Conservation (phyloP, 1,140 invertebrate genomes). For the Leptonema lineaticorne region DNA sequence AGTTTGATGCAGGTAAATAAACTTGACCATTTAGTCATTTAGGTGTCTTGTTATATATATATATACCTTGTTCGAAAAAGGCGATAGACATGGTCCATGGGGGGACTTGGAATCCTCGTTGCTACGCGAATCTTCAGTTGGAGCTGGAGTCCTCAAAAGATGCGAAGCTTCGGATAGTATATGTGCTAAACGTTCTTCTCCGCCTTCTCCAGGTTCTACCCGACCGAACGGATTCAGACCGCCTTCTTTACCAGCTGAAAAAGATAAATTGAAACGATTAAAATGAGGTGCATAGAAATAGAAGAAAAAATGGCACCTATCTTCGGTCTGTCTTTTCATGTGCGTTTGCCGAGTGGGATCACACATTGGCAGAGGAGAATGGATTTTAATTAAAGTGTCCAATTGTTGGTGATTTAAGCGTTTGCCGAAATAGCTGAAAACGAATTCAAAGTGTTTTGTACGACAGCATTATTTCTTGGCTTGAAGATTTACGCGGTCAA, state of each 20-base stretch:
- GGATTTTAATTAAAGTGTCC: background rate
- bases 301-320: background rate
- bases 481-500: conserved; percentile 2
- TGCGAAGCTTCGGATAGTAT: conserved; percentile 90
- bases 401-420: background rate
- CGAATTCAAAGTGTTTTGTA: background rate
- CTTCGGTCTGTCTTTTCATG: too few relatives aligned
- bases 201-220: conserved; percentile 76
- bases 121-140: conserved; percentile 66
- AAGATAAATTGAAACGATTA: background rate
- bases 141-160: conserved; percentile 60
- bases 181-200: conserved; percentile 90
- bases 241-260: conserved; percentile 76
- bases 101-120: conserved; percentile 83
- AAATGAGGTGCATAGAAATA: background rate
- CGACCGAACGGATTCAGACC: conserved; percentile 73
- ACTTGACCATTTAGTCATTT: too few relatives aligned
- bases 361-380: background rate
- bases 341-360: too few relatives aligned
- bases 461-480: background rate
- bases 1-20: too few relatives aligned
- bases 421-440: background rate
- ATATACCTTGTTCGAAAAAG: conserved; percentile 64
- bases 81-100: conserved; percentile 70
- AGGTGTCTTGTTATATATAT: too few relatives aligned